phyloP scores from a whole-genome alignment of 2,113 vertebrate species.

The Ictalurus punctatus region DNA sequence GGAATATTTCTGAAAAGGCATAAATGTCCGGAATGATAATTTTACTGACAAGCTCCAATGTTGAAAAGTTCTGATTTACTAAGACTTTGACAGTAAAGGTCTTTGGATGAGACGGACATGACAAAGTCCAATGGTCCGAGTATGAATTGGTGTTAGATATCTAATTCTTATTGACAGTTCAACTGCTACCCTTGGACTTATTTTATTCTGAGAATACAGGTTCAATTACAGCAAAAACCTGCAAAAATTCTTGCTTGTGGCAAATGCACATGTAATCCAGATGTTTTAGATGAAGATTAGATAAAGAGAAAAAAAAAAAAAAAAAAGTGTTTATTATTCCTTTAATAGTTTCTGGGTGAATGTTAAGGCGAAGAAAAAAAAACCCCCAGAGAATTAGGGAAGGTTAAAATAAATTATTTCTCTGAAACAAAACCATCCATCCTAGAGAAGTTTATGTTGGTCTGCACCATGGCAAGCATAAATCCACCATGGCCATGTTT shows the following conservation, averaged over 20 bases:
- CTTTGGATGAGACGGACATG: too few relatives aligned
- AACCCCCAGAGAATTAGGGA: background rate
- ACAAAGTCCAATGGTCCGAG: background rate
- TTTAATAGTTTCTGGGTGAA: background rate
- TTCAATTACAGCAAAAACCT: background rate
- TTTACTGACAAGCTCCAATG: background rate
- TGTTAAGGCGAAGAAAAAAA: background rate
- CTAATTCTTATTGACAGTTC: background rate
- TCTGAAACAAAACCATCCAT: background rate
- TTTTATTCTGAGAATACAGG: background rate
- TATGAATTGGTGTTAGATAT: background rate
- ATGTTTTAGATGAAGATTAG: background rate
- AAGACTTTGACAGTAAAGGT: background rate
- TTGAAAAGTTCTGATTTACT: background rate
- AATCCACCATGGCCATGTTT: constrained; percentile 21
- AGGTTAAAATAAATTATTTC: background rate
- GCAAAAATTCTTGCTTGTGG: background rate
- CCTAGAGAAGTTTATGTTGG: background rate
- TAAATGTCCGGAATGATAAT: background rate
- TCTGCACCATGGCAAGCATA: background rate
- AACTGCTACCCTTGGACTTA: background rate
- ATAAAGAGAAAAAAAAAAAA: background rate
- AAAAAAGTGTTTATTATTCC: background rate
- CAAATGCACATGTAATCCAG: background rate
- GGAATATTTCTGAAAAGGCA: too few relatives aligned